A percentile compares a stretch with the other conserved stretches of the same genome.
These are phyloP conservation scores for Tenthredo livida DNA, from an alignment of 2,888 invertebrate genomes.

Conservation along the genomic window DNA sequence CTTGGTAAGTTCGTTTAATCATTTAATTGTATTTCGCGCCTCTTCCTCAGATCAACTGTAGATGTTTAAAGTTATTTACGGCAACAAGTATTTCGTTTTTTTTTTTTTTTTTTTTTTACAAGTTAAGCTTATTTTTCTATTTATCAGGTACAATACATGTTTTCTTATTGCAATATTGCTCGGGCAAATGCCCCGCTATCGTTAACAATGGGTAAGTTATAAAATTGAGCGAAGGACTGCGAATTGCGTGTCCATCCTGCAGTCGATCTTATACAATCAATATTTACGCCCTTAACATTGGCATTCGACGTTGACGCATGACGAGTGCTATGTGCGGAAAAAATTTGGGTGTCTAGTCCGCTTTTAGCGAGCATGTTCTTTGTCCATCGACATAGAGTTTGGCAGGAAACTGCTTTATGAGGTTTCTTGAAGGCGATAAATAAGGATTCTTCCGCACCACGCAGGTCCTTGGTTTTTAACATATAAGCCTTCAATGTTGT, in stretches of 20 bases:
- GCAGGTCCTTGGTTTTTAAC: conserved; percentile 29
- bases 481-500: not conserved
- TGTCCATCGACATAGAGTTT: conserved; percentile 38
- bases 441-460: not conserved
- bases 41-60: conserved; percentile 52
- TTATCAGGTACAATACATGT: not conserved
- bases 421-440: conserved; percentile 51
- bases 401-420: not conserved
- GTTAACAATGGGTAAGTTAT: conserved; percentile 4
- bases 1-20: conserved; percentile 54
- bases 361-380: conserved; percentile 32
- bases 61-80: conserved; percentile 9
- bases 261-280: not conserved
- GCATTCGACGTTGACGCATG: conserved; percentile 42
- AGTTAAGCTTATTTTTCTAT: too few species aligned
- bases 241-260: conserved; percentile 45
- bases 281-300: not conserved
- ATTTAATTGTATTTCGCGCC: conserved; percentile 49
- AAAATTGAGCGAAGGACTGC: conserved; percentile 26
- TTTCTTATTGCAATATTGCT: not conserved
- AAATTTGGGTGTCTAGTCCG: conserved; percentile 40
- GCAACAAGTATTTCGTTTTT: not conserved
- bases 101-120: not conserved
- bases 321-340: conserved; percentile 34
- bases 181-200: not conserved